Evolutionary conservation across 1,140 invertebrate genomes (phyloP).

Genomic region (Solen grandis): DNA sequence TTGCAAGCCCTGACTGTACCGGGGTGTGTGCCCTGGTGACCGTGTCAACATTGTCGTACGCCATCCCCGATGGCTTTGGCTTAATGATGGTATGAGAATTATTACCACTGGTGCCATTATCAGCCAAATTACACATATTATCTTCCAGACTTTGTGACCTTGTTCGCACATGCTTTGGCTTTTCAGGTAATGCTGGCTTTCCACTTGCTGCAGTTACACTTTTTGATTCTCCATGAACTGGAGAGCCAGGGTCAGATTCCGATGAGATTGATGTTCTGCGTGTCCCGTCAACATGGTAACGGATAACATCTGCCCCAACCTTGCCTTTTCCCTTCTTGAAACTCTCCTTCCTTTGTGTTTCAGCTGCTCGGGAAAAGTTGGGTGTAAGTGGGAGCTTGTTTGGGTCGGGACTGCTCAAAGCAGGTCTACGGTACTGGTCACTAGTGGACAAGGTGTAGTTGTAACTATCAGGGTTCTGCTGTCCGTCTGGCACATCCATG

Average conservation of each 20-base stretch:
- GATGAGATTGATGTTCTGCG: slow-evolving; percentile 57
- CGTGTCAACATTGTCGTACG: slow-evolving; percentile 66
- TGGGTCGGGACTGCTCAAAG: slow-evolving; percentile 61
- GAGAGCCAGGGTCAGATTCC: slow-evolving; percentile 51
- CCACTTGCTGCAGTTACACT: slow-evolving; percentile 18
- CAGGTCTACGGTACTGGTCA: slow-evolving; percentile 72
- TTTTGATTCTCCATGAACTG: slow-evolving; percentile 14
- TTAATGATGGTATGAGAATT: slow-evolving; percentile 66
- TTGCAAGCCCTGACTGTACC: slow-evolving; percentile 75
- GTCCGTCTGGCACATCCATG: slow-evolving; percentile 33
- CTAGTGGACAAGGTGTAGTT: slow-evolving; percentile 73
- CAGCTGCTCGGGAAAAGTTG: slow-evolving; percentile 62
- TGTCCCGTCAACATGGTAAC: slow-evolving; percentile 67
- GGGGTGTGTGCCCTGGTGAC: slow-evolving; percentile 65
- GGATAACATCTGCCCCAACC: slow-evolving; percentile 73
- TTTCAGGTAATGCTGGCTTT: slow-evolving; percentile 38
- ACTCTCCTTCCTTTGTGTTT: slow-evolving; percentile 72
- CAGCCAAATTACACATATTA: slow-evolving; percentile 12
- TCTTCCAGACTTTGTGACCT: slow-evolving; percentile 53
- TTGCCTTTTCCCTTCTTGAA: slow-evolving; percentile 73
- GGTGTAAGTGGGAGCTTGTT: slow-evolving; percentile 62
- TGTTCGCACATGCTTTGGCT: slow-evolving; percentile 34
- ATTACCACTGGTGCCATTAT: neutral
- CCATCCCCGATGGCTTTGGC: slow-evolving; percentile 60
- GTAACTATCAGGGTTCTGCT: slow-evolving; percentile 62